Base-by-base conservation (phyloP, 2,888 invertebrate genomes). In the Cataglyphis rosenhaueri region DNA sequence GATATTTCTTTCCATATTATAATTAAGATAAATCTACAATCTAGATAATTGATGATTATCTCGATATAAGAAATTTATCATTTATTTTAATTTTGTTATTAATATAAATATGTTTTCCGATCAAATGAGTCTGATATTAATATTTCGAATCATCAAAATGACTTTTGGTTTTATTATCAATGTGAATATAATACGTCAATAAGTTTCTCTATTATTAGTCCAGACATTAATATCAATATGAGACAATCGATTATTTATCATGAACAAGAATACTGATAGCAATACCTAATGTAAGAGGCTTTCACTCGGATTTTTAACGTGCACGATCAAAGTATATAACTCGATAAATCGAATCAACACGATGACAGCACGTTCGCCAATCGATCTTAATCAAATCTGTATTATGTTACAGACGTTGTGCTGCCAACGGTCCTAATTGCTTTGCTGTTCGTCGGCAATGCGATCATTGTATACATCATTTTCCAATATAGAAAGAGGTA, bases 391-490 rank as follows among this genome's bases (percentile, higher is more conserved):
- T 85, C 52, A 64, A 68, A 78, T 84, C 84, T 83, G 82, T 59
- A 88, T 87, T 90, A 88, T 84, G 92, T 95, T 95, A 87, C 95
- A 97, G 97, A 97, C 94, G 95, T 97, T 90, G 95, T 97, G 92
- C 96, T 97, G 91, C 97, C 97, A 92, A 96, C 96, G 90, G 95
- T 97, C 83, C 95, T 97, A 89, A 97, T 97, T 94, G 96, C 96
- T 89, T 96, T 96, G 88, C 95, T 97, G 74, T 97, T 97, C 94
- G 95, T 97, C 87, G 96, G 97, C 85, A 97, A 97, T 93, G 97
- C 96, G 78, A 96, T 97, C 93, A 96, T 97, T 92, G 96, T 97
- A 74, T 96, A 97, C 92, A 96, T 97, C 92, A 97, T 97, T 92
- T 96, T 97, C 95, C 96, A 96, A 93, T 96, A 96, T 91, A 96